Conservation (phyloP, 2,888 invertebrate genomes). For the Limnephilus lunatus region DNA sequence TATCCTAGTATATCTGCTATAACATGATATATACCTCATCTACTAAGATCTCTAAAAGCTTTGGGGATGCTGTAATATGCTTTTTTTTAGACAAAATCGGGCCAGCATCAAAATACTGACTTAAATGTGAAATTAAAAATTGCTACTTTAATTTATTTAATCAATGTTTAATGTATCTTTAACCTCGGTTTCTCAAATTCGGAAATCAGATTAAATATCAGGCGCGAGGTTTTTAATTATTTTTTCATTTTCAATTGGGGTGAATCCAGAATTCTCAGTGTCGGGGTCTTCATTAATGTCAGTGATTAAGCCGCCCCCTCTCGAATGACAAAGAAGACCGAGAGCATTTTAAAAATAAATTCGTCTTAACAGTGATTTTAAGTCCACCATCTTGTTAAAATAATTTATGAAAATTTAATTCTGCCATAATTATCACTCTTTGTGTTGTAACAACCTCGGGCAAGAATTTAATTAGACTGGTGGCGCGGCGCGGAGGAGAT, state of each 20-base stretch:
- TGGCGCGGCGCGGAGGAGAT: constrained; percentile 24
- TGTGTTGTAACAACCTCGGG: constrained; percentile 37
- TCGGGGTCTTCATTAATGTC: constrained; percentile 7
- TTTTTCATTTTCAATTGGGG: neutral
- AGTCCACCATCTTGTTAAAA: constrained; percentile 36
- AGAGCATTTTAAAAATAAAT: constrained; percentile 10
- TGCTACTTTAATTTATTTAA: neutral
- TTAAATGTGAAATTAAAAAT: neutral
- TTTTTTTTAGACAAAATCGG: no score
- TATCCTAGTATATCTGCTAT: no score
- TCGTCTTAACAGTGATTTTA: constrained; percentile 19
- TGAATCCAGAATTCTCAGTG: neutral
- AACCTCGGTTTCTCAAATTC: neutral
- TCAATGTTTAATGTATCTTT: neutral
- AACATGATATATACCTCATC: no score
- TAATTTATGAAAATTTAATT: constrained; percentile 47
- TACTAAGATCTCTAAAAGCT: no score
- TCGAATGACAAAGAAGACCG: constrained; percentile 15
- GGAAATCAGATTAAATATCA: neutral
- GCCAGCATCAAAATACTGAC: no score
- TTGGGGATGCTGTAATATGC: no score
- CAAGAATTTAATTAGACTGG: constrained; percentile 46
- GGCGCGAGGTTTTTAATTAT: neutral
- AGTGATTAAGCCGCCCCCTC: constrained; percentile 2
- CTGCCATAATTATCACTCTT: constrained; percentile 41